Conservation (phyloP, 2,113 vertebrate genomes). For the Nothobranchius kuhntae region DNA sequence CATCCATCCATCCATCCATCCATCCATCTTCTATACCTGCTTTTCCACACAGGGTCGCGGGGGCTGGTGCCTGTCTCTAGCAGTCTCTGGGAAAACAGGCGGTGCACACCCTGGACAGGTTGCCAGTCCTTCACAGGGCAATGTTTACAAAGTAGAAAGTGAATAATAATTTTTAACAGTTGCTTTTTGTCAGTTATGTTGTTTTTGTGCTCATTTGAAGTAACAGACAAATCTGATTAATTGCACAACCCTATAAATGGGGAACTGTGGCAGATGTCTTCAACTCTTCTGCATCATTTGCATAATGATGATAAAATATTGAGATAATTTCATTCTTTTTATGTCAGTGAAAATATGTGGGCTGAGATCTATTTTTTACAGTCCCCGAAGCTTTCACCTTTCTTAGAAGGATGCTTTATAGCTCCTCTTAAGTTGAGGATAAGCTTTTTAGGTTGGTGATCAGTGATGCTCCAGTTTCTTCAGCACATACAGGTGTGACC, state of each 20-base stretch:
- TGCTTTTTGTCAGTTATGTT: too few species aligned
- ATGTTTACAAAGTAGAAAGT: not conserved
- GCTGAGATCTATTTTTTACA: not conserved
- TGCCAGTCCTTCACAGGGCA: too few species aligned
- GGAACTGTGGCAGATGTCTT: not conserved
- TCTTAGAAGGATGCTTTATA: not conserved
- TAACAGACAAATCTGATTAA: not conserved
- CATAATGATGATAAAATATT: not conserved
- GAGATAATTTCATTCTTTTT: not conserved
- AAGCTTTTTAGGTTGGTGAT: not conserved
- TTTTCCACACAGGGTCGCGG: too few species aligned
- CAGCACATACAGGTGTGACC: constrained; percentile 17
- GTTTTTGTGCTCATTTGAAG: too few species aligned
- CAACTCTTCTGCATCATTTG: not conserved
- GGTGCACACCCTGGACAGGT: too few species aligned
- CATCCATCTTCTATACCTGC: too few species aligned
- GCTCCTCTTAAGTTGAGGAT: not conserved
- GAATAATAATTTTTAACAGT: too few species aligned
- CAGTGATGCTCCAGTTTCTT: constrained; percentile 16
- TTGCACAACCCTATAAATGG: too few species aligned
- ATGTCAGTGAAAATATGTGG: not conserved
- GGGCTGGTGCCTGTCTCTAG: too few species aligned
- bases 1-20: too few species aligned
- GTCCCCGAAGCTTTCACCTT: constrained; percentile 15
- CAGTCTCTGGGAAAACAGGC: too few species aligned